Conservation (phyloP, 2,888 invertebrate genomes). For the Thalpophila matura region DNA sequence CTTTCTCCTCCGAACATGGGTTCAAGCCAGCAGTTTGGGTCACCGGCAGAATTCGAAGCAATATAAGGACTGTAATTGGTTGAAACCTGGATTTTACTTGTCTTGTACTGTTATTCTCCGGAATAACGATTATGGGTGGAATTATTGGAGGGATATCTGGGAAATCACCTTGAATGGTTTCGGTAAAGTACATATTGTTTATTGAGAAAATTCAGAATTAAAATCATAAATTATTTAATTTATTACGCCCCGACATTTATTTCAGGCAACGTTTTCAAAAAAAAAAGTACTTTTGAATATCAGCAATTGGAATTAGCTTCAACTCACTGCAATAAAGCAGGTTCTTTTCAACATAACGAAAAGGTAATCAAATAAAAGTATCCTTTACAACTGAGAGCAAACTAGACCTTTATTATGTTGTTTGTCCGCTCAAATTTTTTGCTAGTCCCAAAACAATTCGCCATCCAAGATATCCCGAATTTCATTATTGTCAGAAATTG, state of each 20-base stretch:
- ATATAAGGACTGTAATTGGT: slow-evolving; percentile 60
- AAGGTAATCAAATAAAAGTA: slow-evolving; percentile 33
- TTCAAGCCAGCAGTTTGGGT: slow-evolving; percentile 53
- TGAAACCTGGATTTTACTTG: slow-evolving; percentile 35
- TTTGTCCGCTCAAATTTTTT: slow-evolving; percentile 35
- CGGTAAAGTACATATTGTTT: neutral
- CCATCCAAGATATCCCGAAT: slow-evolving; percentile 5
- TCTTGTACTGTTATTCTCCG: slow-evolving; percentile 38
- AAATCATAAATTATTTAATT: no score
- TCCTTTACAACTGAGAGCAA: slow-evolving; percentile 11
- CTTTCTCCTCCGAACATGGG: slow-evolving; percentile 68
- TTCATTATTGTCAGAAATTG: slow-evolving; percentile 26
- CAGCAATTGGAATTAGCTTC: neutral
- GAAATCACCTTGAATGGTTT: neutral
- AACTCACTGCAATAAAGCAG: neutral
- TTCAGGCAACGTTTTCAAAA: no score
- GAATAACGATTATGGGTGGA: slow-evolving; percentile 29
- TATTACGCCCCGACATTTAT: no score
- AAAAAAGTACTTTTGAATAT: neutral
- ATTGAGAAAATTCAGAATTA: neutral
- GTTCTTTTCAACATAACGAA: neutral
- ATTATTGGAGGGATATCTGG: neutral
- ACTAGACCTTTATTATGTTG: neutral
- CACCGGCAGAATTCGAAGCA: slow-evolving; percentile 45
- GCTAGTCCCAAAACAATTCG: slow-evolving; percentile 38